These are phyloP conservation scores for Siniperca knerii DNA, from an alignment of 2,113 vertebrate genomes.

Conservation along the genomic window DNA sequence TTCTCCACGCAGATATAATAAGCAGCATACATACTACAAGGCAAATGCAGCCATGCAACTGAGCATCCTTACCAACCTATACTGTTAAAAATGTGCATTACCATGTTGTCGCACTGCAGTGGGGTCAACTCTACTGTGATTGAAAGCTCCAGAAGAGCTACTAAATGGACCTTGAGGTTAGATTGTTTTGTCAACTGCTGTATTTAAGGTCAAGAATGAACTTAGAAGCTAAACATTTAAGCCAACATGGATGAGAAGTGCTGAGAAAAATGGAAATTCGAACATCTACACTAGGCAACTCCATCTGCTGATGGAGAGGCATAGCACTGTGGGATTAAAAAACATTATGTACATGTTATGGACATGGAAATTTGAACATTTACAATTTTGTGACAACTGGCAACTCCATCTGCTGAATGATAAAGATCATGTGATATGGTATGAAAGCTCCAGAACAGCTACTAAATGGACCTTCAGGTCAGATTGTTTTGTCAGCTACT, in stretches of 20 bases:
- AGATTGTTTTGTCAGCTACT: not conserved
- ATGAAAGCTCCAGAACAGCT: not conserved
- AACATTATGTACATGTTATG: no score
- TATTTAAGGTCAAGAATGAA: not conserved
- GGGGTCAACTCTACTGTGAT: not conserved
- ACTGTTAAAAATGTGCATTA: not conserved
- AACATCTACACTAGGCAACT: not conserved
- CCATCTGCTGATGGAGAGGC: not conserved
- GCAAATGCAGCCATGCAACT: slow-evolving; percentile 14
- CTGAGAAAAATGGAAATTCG: not conserved
- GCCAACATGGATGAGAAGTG: no score
- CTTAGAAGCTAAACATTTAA: no score
- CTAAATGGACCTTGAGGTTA: not conserved
- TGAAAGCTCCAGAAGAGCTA: not conserved
- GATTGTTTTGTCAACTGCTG: not conserved
- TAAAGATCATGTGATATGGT: not conserved
- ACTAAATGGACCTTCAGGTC: not conserved
- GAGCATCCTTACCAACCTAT: not conserved
- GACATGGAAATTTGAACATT: no score
- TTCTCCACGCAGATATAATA: slow-evolving; percentile 1
- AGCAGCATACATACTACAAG: not conserved
- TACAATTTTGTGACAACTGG: not conserved
- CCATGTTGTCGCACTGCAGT: not conserved
- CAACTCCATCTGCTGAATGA: not conserved
- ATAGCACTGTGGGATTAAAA: no score